Evolutionary conservation across 2,888 invertebrate genomes (phyloP).

Genomic region (Notocelia uddmanniana): DNA sequence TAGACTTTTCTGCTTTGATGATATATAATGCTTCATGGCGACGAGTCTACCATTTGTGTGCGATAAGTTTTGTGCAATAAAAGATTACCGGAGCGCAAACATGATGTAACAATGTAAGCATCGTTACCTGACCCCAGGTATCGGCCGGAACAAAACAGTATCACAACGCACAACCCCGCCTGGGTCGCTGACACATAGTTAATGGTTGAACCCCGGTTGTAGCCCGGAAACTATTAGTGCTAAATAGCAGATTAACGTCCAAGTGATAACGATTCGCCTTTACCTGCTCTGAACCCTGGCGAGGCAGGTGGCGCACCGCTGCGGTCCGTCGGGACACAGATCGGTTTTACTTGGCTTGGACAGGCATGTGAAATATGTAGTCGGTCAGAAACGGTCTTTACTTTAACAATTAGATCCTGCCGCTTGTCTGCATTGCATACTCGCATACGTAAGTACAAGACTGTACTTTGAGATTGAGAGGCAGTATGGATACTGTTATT

Average conservation of each 20-base stretch:
- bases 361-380: not conserved
- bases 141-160: slow-evolving; percentile 15
- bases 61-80: not conserved
- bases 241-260: slow-evolving; percentile 38
- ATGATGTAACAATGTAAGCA: not conserved
- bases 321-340: not conserved
- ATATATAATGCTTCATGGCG: not conserved
- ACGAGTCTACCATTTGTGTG: not conserved
- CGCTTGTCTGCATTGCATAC: not conserved
- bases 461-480: not conserved
- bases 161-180: not conserved
- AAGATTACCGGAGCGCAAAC: slow-evolving; percentile 3
- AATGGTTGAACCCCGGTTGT: slow-evolving; percentile 38
- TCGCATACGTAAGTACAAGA: not conserved
- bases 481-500: not conserved
- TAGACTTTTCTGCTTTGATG: not conserved
- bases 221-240: slow-evolving; percentile 44
- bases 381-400: not conserved
- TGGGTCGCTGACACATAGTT: slow-evolving; percentile 39
- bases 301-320: slow-evolving; percentile 17
- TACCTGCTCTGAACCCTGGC: slow-evolving; percentile 34
- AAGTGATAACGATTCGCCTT: slow-evolving; percentile 22
- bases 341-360: not conserved
- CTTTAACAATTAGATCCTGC: not conserved
- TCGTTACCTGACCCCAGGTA: slow-evolving; percentile 26